phyloP scores from a whole-genome alignment of 2,888 invertebrate genomes.

The Diloba caeruleocephala region DNA sequence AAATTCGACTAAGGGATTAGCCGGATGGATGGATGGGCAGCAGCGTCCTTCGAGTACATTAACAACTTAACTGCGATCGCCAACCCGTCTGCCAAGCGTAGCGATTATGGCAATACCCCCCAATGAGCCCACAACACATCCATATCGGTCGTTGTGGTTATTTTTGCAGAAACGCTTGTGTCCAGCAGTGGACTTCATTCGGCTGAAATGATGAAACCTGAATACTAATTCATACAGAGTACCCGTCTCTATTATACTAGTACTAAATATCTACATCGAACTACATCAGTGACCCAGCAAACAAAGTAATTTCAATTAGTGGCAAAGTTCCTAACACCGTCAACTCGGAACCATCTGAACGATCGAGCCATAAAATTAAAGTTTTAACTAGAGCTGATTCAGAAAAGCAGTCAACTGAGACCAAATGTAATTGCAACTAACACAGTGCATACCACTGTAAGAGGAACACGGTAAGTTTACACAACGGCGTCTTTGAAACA shows the following conservation, averaged over 20 bases:
- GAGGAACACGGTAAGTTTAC: conserved; percentile 5
- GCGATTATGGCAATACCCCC: too few relatives aligned
- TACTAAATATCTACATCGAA: conserved; percentile 9
- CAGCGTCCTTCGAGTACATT: too few relatives aligned
- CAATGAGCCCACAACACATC: too few relatives aligned
- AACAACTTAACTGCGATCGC: too few relatives aligned
- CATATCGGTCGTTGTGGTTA: too few relatives aligned
- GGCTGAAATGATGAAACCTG: too few relatives aligned
- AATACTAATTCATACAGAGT: too few relatives aligned
- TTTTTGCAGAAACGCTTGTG: too few relatives aligned
- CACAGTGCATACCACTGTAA: conserved; percentile 29
- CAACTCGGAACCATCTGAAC: conserved; percentile 37
- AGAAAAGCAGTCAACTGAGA: conserved; percentile 38
- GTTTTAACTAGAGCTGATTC: conserved; percentile 55
- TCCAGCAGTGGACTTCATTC: too few relatives aligned
- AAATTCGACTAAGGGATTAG: too few relatives aligned
- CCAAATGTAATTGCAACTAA: conserved; percentile 49
- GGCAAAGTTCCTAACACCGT: conserved; percentile 27
- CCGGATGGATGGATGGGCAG: too few relatives aligned
- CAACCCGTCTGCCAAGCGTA: too few relatives aligned
- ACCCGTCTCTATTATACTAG: background rate
- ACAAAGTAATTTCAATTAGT: conserved; percentile 51
- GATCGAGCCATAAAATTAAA: conserved; percentile 51
- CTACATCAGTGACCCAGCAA: background rate
- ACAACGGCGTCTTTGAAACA: background rate